These are phyloP conservation scores for Charanyca ferruginea DNA, from an alignment of 2,888 invertebrate species.

Conservation along the genomic window DNA sequence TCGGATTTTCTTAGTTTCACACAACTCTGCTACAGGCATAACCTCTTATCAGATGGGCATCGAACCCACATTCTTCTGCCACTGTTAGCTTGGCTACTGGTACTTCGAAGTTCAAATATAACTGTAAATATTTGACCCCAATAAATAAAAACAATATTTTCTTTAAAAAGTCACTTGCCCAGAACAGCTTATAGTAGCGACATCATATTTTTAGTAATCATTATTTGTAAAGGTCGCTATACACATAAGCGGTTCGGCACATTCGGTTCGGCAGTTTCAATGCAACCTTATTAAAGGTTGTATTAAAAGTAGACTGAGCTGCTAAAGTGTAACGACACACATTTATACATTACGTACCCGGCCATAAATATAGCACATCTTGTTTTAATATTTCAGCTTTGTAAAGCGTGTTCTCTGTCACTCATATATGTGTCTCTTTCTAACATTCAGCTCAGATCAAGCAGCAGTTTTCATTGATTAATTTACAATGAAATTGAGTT, in stretches of 20 bases:
- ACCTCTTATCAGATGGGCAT: background rate
- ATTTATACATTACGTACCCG: background rate
- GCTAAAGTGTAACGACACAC: too few species aligned
- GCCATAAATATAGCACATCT: background rate
- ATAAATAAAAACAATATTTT: conserved; percentile 9
- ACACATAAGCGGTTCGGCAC: too few species aligned
- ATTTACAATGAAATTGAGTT: too few species aligned
- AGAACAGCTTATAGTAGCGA: conserved; percentile 13
- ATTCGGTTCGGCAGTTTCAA: too few species aligned
- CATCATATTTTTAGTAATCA: conserved; percentile 21
- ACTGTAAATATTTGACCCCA: conserved; percentile 1
- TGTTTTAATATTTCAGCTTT: too few species aligned
- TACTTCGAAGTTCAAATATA: background rate
- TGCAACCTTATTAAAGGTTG: too few species aligned
- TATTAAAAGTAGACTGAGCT: too few species aligned
- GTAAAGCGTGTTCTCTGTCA: too few species aligned
- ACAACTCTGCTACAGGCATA: background rate
- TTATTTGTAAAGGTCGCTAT: too few species aligned
- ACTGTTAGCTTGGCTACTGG: background rate
- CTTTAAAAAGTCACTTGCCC: conserved; percentile 36
- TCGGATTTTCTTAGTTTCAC: background rate
- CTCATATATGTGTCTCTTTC: too few species aligned
- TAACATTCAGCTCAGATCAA: too few species aligned
- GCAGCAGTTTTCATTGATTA: too few species aligned
- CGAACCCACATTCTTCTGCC: background rate